A percentile compares a stretch with the other conserved stretches of the same genome.
These are phyloP conservation scores for Phyllotreta cruciferae DNA, from an alignment of 2,888 invertebrate genomes.

Conservation along the genomic window DNA sequence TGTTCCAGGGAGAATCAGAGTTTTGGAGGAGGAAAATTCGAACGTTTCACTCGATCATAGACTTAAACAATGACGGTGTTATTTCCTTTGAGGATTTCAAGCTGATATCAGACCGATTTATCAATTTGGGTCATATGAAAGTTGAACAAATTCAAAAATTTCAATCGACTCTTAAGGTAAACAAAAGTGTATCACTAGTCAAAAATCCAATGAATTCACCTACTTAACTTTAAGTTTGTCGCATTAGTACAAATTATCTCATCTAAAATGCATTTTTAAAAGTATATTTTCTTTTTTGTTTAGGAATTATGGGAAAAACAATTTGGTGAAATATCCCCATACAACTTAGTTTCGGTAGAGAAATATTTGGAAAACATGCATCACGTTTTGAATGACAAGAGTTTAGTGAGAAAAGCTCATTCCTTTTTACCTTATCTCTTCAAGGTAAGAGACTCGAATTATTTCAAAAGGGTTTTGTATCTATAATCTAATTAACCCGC, in stretches of 20 bases:
- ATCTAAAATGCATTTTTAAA: no score
- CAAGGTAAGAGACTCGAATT: constrained; percentile 66
- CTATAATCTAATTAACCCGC: constrained; percentile 4
- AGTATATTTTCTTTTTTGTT: constrained; percentile 43
- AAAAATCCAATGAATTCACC: neutral
- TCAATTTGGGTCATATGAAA: constrained; percentile 75
- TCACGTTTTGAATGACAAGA: constrained; percentile 79
- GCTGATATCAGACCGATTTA: constrained; percentile 77
- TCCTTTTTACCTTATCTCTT: constrained; percentile 83
- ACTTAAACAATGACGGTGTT: constrained; percentile 86
- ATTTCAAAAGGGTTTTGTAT: neutral
- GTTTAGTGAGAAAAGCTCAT: constrained; percentile 76
- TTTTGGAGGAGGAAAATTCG: constrained; percentile 89
- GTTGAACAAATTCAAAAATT: constrained; percentile 74
- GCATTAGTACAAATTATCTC: neutral
- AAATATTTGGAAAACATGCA: constrained; percentile 84
- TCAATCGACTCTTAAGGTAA: constrained; percentile 72
- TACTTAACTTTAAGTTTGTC: neutral
- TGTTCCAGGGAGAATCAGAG: constrained; percentile 63
- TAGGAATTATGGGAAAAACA: constrained; percentile 82
- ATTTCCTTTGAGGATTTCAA: constrained; percentile 83
- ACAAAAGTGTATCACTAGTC: constrained; percentile 1
- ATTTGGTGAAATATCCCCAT: constrained; percentile 82
- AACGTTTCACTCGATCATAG: constrained; percentile 81
- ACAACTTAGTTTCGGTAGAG: constrained; percentile 82